phyloP scores from a whole-genome alignment of 2,888 invertebrate species.

The Calliscelio sp. region DNA sequence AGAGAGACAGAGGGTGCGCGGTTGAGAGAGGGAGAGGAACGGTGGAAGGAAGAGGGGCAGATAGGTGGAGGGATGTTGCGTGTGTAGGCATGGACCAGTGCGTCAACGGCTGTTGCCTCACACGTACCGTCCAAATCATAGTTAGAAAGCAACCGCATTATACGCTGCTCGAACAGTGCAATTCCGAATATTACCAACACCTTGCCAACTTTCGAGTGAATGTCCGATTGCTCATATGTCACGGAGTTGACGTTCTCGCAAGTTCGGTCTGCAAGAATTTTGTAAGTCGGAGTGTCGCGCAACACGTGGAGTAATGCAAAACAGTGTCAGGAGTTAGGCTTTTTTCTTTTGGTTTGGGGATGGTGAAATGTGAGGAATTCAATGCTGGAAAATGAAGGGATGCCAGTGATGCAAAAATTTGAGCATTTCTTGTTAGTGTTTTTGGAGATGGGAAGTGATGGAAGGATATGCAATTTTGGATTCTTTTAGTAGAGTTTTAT shows the following conservation, averaged over 20 bases:
- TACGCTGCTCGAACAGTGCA: constrained; percentile 58
- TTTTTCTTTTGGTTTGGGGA: neutral
- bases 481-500: no score
- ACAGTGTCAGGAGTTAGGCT: constrained; percentile 6
- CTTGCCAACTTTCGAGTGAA: constrained; percentile 22
- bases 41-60: constrained; percentile 79
- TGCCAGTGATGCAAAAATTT: no score
- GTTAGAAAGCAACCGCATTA: constrained; percentile 80
- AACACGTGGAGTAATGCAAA: constrained; percentile 34
- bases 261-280: constrained; percentile 21
- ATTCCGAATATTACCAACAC: constrained; percentile 33
- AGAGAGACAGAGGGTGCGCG: constrained; percentile 73
- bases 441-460: no score
- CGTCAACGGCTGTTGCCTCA: constrained; percentile 86
- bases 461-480: no score
- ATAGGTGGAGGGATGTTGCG: constrained; percentile 84
- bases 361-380: constrained; percentile 2
- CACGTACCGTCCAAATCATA: constrained; percentile 86
- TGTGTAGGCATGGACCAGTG: constrained; percentile 86
- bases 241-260: neutral
- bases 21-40: constrained; percentile 76
- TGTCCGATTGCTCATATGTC: constrained; percentile 2
- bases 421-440: no score
- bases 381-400: no score
- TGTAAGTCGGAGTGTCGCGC: constrained; percentile 52